A percentile compares a stretch with the other conserved stretches of the same genome.
Evolutionary conservation across 2,888 invertebrate species (phyloP).

Genomic region (Smittia aterrima): DNA sequence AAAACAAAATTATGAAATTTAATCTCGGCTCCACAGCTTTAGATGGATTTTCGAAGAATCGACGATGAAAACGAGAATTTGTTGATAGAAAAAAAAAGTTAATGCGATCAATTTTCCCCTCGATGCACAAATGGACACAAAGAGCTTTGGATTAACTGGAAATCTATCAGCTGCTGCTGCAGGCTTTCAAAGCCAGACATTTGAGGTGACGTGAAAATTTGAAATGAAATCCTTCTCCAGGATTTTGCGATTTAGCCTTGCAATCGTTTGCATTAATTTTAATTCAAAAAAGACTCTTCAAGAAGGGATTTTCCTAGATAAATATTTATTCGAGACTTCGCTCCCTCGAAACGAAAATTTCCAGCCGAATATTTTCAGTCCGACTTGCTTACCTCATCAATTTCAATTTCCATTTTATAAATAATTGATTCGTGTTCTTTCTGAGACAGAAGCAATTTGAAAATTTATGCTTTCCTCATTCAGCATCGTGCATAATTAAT

Average conservation of each 20-base stretch:
- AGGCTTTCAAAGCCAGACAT: no score
- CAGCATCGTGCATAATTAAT: slow-evolving; percentile 3
- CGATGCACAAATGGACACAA: no score
- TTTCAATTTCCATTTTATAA: slow-evolving; percentile 11
- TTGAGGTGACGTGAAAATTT: no score
- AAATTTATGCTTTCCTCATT: slow-evolving; percentile 8
- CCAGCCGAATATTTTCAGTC: neutral
- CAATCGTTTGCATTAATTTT: no score
- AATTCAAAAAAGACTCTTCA: no score
- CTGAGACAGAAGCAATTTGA: neutral
- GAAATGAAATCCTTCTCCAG: no score
- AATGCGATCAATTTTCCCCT: no score
- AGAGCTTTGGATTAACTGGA: no score
- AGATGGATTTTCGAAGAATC: neutral
- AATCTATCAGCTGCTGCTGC: no score
- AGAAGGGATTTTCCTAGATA: neutral
- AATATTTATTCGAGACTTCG: neutral
- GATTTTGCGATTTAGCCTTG: no score
- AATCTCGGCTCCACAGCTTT: neutral
- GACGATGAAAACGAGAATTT: no score
- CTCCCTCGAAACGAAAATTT: neutral
- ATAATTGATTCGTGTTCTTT: slow-evolving; percentile 11
- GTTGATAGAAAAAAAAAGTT: no score
- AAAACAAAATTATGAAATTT: neutral
- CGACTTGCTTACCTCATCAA: slow-evolving; percentile 8